Percentiles rank a stretch among this genome's conserved stretches.
Evolutionary conservation across 2,797 vertebrate genomes (phyloP).

Genomic region (Pangasius larnaudii): DNA sequence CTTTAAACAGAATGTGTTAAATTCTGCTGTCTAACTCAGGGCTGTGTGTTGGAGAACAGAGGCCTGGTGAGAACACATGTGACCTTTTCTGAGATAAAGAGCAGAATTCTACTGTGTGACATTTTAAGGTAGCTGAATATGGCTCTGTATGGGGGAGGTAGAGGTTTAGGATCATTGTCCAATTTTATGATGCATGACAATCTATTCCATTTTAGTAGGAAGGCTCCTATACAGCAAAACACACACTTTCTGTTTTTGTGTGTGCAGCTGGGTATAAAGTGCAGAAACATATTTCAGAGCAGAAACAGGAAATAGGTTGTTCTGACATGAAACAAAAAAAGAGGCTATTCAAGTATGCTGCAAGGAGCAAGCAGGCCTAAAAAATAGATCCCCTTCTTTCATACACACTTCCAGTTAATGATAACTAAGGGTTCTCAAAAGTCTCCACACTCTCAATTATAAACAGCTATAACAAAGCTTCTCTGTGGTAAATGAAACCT

Average conservation of each 20-base stretch:
- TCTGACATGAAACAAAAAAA: constrained; percentile 35
- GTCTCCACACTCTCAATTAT: constrained; percentile 57
- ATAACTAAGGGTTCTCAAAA: constrained; percentile 51
- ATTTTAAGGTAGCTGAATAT: constrained; percentile 39
- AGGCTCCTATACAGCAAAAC: neutral
- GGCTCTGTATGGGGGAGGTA: constrained; percentile 10
- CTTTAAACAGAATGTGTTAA: neutral
- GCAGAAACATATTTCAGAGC: constrained; percentile 6
- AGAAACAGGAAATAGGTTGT: constrained; percentile 16
- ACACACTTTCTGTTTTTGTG: neutral
- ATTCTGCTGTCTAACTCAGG: neutral
- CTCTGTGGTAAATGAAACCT: constrained; percentile 56
- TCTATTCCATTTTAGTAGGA: constrained; percentile 1
- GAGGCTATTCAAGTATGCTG: constrained; percentile 22
- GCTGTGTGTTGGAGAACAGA: constrained; percentile 1
- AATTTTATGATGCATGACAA: constrained; percentile 36
- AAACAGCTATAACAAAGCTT: constrained; percentile 58
- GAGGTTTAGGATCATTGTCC: constrained; percentile 20
- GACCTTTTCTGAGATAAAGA: constrained; percentile 39
- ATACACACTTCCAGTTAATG: constrained; percentile 53
- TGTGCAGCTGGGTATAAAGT: constrained; percentile 23
- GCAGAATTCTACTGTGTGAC: constrained; percentile 37
- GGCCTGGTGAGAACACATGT: constrained; percentile 4
- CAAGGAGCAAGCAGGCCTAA: neutral
- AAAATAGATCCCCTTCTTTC: constrained; percentile 46